A percentile compares a stretch with the other conserved stretches of the same genome.
Conservation (phyloP, 1,140 invertebrate genomes). For the Archivesica marissinica region DNA sequence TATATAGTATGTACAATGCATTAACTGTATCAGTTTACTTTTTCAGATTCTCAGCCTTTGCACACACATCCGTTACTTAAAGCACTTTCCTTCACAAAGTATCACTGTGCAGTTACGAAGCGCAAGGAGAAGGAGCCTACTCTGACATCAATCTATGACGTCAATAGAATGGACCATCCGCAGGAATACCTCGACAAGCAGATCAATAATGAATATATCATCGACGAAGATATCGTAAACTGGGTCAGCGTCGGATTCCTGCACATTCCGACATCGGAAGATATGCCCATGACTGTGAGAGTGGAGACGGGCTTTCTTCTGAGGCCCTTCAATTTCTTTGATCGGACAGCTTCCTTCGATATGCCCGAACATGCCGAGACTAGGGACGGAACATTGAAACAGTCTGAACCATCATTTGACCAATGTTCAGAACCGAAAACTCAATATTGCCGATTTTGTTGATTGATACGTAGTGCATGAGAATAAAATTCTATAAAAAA, state of each 20-base stretch:
- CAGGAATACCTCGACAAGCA: constrained; percentile 33
- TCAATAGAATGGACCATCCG: constrained; percentile 56
- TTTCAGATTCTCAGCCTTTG: constrained; percentile 39
- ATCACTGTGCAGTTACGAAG: constrained; percentile 58
- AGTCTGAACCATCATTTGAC: constrained; percentile 40
- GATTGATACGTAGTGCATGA: no score
- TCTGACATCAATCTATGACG: constrained; percentile 59
- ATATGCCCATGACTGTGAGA: constrained; percentile 61
- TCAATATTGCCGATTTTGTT: neutral
- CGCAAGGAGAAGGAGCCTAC: constrained; percentile 57
- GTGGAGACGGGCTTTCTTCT: constrained; percentile 54
- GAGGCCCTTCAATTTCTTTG: constrained; percentile 66
- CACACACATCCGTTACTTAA: constrained; percentile 45
- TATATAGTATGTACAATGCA: no score
- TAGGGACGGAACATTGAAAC: neutral
- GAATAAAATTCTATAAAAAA: no score
- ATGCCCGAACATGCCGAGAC: constrained; percentile 55
- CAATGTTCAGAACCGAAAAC: constrained; percentile 43
- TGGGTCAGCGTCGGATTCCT: constrained; percentile 63
- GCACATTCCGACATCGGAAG: constrained; percentile 62
- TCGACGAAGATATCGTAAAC: constrained; percentile 57
- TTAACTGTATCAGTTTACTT: no score
- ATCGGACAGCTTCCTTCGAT: constrained; percentile 53
- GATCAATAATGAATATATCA: constrained; percentile 53
- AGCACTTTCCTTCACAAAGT: constrained; percentile 62